A percentile compares a stretch with the other conserved stretches of the same genome.
These are phyloP conservation scores for human (Homo sapiens) DNA, from an alignment of 2,113 vertebrate species.

Conservation along the genomic window GRCh38 chr15:22061001-22061500, in stretches of 20 bases:
- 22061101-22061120: no score
- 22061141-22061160: no score
- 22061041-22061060: background rate
- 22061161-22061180: no score
- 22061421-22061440: background rate
- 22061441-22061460: background rate
- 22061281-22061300: background rate
- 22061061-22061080: background rate
- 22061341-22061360: background rate
- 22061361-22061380: background rate
- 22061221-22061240: background rate
- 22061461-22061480: background rate
- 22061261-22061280: background rate
- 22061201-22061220: no score
- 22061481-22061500: background rate
- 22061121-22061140: no score
- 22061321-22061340: background rate
- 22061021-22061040: background rate
- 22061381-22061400: background rate
- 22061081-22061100: no score
- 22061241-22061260: background rate
- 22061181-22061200: no score
- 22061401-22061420: background rate
- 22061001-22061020: background rate
- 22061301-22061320: background rate